Conservation (phyloP, 2,888 invertebrate genomes). For the Clepsis dumicolana region DNA sequence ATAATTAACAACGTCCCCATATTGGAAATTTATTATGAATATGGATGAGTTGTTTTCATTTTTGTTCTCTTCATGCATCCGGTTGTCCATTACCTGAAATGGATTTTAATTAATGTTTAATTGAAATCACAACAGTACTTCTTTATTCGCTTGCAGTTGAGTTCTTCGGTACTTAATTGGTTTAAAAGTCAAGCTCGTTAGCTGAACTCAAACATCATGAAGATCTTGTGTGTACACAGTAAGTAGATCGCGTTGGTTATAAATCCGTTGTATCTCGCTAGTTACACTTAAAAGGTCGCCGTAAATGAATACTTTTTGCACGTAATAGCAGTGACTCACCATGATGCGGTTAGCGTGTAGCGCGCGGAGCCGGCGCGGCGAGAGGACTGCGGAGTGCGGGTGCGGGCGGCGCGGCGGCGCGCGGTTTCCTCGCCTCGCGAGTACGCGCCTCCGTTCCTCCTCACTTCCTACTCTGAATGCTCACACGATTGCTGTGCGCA, state of each 20-base stretch:
- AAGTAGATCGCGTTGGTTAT: slow-evolving; percentile 58
- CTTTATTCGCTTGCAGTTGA: slow-evolving; percentile 33
- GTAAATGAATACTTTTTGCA: slow-evolving; percentile 78
- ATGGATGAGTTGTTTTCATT: slow-evolving; percentile 78
- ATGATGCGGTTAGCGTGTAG: slow-evolving; percentile 81
- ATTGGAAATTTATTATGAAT: slow-evolving; percentile 86
- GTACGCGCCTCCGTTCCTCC: slow-evolving; percentile 61
- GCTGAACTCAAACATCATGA: slow-evolving; percentile 17
- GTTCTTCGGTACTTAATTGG: slow-evolving; percentile 37
- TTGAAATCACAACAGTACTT: slow-evolving; percentile 29
- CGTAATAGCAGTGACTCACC: slow-evolving; percentile 81
- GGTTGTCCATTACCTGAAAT: slow-evolving; percentile 85
- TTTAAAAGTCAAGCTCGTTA: slow-evolving; percentile 40
- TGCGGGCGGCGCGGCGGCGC: slow-evolving; percentile 73
- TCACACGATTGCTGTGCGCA: slow-evolving; percentile 71
- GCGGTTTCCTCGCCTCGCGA: slow-evolving; percentile 68
- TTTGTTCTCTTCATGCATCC: slow-evolving; percentile 73
- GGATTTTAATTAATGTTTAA: slow-evolving; percentile 49
- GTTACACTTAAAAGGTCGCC: slow-evolving; percentile 46
- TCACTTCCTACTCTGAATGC: slow-evolving; percentile 73
- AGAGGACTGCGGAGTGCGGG: slow-evolving; percentile 73
- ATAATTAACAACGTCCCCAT: slow-evolving; percentile 87
- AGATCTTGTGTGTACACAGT: slow-evolving; percentile 51
- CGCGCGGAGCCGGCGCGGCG: slow-evolving; percentile 81
- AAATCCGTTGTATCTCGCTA: slow-evolving; percentile 44